Evolutionary conservation across 2,113 vertebrate genomes (phyloP), one percentile per base, ranked within the genome.

Genomic region (Chamaetylas fuelleborni): DNA sequence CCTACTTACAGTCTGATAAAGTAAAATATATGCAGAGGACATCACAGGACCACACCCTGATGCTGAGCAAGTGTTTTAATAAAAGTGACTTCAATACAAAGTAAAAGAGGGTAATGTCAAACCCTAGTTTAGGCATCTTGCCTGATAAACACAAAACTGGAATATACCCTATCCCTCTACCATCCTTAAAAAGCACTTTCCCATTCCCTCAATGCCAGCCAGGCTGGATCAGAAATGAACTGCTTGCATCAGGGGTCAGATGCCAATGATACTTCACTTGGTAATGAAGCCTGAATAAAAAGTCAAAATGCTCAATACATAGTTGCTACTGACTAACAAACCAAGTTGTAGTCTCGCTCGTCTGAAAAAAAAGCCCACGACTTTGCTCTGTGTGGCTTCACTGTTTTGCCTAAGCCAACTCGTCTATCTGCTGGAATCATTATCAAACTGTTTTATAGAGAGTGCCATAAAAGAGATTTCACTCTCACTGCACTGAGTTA

Each of bases 191-290:
- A 28, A 47, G 5, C 31, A 42, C 73, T 66, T 76, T 86, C 31
- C 20, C 11, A 14, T 56, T 73, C 15, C 29, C 9, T 40, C 3
- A 3, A 3, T 4, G 20, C 14, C 14, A 91, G 29, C 19, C 31
- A 38, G 26, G 31, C 6, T 82, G 34, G 20, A 79, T 50, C 16
- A 54, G 36, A 50, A 84, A 74, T 7, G 0, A 86, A 79, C 7
- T 57, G 61, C n/a, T 54, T 51, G 48, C 18, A 65, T 17, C 22
- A 51, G 18, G 6, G 47, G 20, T 50, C 19, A 42, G 40, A 56
- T 0, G 1, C 13, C 34, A 82, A 1, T 0, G 4, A 67, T 48
- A 38, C 12, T 61, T 76, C 31, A 43, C 5, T 28, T 45, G 20
- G 19, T 80, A 77, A 80, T 4, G 11, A 81, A 80, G 14, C 8